These are phyloP conservation scores for Myiotriccus ornatus DNA, from an alignment of 2,797 vertebrate genomes.

Conservation along the genomic window DNA sequence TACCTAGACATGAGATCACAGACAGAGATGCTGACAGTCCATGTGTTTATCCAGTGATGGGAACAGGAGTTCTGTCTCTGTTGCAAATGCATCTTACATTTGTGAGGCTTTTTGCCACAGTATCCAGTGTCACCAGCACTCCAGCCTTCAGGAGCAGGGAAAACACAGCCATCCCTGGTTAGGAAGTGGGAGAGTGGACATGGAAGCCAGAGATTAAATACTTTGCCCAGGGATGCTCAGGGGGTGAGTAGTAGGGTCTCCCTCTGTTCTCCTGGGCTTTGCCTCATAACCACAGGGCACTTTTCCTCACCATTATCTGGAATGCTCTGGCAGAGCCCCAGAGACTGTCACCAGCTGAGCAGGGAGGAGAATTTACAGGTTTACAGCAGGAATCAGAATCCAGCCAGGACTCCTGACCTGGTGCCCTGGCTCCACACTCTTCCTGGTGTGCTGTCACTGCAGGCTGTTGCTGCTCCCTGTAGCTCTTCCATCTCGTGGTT, in stretches of 20 bases:
- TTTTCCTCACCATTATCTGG: background rate
- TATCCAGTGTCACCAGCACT: background rate
- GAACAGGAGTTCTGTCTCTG: conserved; percentile 5
- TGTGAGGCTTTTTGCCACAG: background rate
- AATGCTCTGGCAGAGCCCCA: background rate
- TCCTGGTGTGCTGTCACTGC: background rate
- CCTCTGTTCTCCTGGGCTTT: background rate
- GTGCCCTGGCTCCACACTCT: background rate
- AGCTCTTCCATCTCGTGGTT: background rate
- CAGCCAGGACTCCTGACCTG: background rate
- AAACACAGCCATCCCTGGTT: background rate
- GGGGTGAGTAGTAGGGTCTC: background rate
- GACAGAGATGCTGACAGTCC: conserved; percentile 13
- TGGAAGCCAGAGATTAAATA: background rate
- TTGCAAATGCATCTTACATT: background rate
- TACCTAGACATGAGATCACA: conserved; percentile 7
- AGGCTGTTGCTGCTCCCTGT: background rate
- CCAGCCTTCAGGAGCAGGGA: background rate
- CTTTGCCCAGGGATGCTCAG: background rate
- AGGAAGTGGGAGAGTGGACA: background rate
- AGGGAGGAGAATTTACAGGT: background rate
- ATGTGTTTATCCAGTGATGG: conserved; percentile 1
- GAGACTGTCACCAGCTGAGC: background rate
- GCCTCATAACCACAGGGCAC: background rate
- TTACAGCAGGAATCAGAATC: background rate